Base-by-base conservation (phyloP, 2,797 vertebrate species). In the Hephaestus fuliginosus region DNA sequence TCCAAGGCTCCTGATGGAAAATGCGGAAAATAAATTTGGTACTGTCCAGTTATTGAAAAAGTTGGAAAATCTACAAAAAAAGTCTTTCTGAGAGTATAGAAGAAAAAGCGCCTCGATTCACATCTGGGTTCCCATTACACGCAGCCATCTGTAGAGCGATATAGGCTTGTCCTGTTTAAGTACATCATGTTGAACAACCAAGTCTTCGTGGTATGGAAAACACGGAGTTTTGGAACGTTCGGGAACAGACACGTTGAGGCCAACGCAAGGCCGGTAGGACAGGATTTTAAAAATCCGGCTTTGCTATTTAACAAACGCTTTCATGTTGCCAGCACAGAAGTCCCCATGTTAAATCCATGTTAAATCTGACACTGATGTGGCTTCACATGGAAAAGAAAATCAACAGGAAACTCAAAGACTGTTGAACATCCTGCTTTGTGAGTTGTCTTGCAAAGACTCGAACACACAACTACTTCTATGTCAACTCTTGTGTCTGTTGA, bases 371-470 rank as follows among this genome's bases (percentile, higher is more conserved):
- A 14, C 56, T 30, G 48, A 55, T 62, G 13, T 5, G 46, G 56
- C 20, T 65, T 81, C 33, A n/a, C 18, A 4, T 10, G 48, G 64
- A 55, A 60, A 25, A 76, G 30, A 70, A 82, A 61, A 76, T 2
- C 18, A 60, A 65, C 69, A 51, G 75, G 41, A 65, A 77, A 41
- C 57, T n/a, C 33, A 25, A 67, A 66, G 48, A 77, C 72, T 64
- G 71, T 63, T 22, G 36, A 78, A 65, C 67, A 39, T 76, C 70
- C 56, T 61, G 68, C 58, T 63, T 53, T 58, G 46, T 76, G 58
- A 86, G 70, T 67, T 58, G 53, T 80, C 74, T 76, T 30, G 58
- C 75, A 69, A 51, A 76, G 72, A 85, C 66, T 66, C 30, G 5
- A 72, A 78, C 71, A 61, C 61, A 10, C 41, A 13, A 66, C 22